Conservation (phyloP, 2,113 vertebrate species). For the Eidolon helvum region DNA sequence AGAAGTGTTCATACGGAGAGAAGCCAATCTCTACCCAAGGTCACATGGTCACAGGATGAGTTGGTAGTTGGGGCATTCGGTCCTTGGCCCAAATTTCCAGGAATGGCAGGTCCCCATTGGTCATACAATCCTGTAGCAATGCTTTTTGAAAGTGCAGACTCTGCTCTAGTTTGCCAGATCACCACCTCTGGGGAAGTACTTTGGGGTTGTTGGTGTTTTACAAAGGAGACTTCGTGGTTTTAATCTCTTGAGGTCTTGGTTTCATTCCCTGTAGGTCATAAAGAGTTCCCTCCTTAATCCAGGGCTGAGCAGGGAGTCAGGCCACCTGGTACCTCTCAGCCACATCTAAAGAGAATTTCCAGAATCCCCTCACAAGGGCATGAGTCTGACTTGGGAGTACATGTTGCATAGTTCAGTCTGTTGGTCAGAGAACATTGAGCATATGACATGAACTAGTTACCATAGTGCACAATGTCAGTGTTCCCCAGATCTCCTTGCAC, state of each 20-base stretch:
- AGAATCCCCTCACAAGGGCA: neutral
- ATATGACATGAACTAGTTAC: neutral
- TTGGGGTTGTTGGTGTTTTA: neutral
- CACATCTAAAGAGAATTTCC: neutral
- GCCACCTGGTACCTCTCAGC: no score
- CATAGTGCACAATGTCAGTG: neutral
- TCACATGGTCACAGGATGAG: neutral
- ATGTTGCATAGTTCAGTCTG: neutral
- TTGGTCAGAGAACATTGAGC: neutral
- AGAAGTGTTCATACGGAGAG: neutral
- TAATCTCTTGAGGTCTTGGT: neutral
- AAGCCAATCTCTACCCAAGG: neutral
- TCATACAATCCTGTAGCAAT: neutral
- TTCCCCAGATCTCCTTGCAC: neutral
- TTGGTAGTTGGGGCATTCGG: neutral
- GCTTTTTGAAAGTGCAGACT: neutral
- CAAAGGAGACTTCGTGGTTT: neutral
- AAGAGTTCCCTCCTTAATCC: neutral
- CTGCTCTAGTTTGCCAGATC: neutral
- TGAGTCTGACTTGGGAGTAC: neutral
- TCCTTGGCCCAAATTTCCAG: conserved; percentile 32
- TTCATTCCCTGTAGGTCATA: neutral
- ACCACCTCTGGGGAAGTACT: neutral
- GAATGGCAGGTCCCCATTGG: neutral
- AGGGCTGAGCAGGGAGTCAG: neutral